Evolutionary conservation across 2,888 invertebrate species (phyloP).

Genomic region (Alitta virens): DNA sequence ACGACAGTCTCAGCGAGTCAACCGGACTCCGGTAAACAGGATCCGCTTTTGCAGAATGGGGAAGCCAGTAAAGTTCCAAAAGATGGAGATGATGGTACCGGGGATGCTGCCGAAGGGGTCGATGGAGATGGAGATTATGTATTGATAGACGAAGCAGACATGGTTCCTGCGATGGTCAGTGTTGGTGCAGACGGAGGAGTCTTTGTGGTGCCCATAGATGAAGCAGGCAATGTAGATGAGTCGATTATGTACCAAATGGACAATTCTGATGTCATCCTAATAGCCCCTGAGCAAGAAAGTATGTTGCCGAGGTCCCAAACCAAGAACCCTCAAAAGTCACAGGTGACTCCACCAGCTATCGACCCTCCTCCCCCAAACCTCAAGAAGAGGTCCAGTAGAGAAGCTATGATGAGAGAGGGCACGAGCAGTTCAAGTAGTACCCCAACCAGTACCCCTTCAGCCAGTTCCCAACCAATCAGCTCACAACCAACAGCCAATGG

Average conservation of each 20-base stretch:
- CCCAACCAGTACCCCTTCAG: background rate
- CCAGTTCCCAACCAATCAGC: background rate
- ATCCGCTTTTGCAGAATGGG: background rate
- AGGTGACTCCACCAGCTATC: background rate
- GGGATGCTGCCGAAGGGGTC: too few species aligned
- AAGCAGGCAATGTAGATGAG: background rate
- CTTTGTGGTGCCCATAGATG: background rate
- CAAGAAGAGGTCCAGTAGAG: slow-evolving; percentile 1
- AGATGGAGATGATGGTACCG: background rate
- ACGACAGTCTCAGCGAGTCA: slow-evolving; percentile 2
- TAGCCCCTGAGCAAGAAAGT: background rate
- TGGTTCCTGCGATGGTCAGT: background rate
- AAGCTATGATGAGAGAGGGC: background rate
- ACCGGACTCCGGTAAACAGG: slow-evolving; percentile 7
- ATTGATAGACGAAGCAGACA: background rate
- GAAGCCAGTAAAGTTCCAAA: background rate
- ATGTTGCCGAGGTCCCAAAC: too few species aligned
- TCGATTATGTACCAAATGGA: background rate
- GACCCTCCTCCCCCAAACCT: background rate
- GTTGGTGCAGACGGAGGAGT: background rate
- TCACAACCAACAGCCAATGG: slow-evolving; percentile 20
- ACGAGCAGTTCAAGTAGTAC: background rate
- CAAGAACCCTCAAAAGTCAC: too few species aligned
- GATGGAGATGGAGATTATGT: too few species aligned
- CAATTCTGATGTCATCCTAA: background rate